Base-by-base conservation (phyloP, 2,888 invertebrate genomes). In the Nephrotoma flavescens region DNA sequence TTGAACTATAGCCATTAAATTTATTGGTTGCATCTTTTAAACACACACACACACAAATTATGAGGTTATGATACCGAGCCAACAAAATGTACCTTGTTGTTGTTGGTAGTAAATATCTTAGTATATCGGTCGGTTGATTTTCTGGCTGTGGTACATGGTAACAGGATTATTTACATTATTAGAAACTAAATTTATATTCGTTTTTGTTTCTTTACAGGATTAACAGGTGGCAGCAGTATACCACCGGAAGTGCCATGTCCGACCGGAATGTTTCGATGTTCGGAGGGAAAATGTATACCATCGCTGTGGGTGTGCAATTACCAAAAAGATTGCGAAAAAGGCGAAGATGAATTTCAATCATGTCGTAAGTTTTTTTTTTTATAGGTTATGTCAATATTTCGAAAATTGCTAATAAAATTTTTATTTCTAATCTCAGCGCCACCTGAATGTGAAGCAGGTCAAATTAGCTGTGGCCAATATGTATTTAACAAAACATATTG, bases 401-500 rank as follows among this genome's bases (percentile, higher is more conserved):
- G 31, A 31, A 31, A 31, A 31, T 31, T 31, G 31, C 3, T 31
- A 31, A 31, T 31, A 31, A 31, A 2, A 2, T 42, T 84, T 88
- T 88, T 89, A 88, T 89, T 88, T 85, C 92, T 93, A 87, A 31
- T 86, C 41, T 11, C 93, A 98, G 98, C 97, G 87, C 97, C 98
- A 86, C 98, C 98, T 44, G 97, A 98, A 90, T 99, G 98, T 92
- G 97, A 98, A 89, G 94, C 95, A 86, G 96, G 96, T 0, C 97
- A 98, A 93, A 94, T 97, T 90, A 96, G 96, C 71, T 99, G 98
- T 92, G 95, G 96, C 86, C 97, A 97, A 92, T 98, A 98, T 93
- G 95, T 96, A 89, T 98, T 97, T 94, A 98, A 98, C 93, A 97
- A 96, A 92, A 97, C 98, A 44, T 98, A 97, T 92, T 98, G 98